Conservation (phyloP, 2,888 invertebrate species). For the Eupithecia abbreviata region DNA sequence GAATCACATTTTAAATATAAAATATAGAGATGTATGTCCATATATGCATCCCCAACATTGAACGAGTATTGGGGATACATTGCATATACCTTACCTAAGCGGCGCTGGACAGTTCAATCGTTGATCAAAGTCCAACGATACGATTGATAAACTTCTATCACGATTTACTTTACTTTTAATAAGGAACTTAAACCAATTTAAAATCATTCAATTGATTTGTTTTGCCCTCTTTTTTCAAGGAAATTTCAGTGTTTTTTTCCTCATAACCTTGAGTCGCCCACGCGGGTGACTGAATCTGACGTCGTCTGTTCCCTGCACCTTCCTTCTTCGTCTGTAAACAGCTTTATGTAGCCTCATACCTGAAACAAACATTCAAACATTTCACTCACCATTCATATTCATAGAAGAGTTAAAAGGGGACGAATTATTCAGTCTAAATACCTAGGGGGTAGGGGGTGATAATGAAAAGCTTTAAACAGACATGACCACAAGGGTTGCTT, state of each 20-base stretch:
- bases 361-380: conserved; percentile 30
- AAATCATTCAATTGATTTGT: background rate
- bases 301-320: background rate
- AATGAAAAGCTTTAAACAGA: background rate
- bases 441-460: background rate
- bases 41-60: background rate
- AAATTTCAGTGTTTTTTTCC: background rate
- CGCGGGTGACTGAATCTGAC: background rate
- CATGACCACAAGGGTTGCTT: background rate
- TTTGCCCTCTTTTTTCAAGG: background rate
- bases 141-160: background rate
- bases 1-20: background rate
- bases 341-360: conserved; percentile 25
- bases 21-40: background rate
- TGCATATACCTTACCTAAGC: background rate
- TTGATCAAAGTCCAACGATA: background rate
- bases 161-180: background rate
- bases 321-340: conserved; percentile 3
- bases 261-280: background rate
- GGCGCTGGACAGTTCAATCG: background rate
- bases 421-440: background rate
- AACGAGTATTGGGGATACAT: background rate
- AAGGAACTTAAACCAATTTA: background rate
- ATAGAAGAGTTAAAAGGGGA: background rate
- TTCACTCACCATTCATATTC: conserved; percentile 6